Base-by-base conservation (phyloP, 2,888 invertebrate genomes). In the Ptycholaimellus sp. region DNA sequence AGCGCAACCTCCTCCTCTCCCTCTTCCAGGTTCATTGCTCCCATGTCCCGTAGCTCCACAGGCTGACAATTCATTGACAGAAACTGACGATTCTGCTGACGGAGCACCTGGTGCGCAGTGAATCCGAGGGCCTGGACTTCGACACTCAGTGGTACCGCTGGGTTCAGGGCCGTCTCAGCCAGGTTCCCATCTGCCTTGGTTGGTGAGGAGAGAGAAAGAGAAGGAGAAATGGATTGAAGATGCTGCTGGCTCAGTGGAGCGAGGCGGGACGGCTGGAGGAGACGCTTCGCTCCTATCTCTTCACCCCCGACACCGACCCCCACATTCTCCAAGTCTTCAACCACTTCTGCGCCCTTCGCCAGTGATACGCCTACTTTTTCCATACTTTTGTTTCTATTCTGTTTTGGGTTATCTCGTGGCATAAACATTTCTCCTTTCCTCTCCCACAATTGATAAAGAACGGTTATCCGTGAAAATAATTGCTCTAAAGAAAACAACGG, bases 11-110 rank as follows among this genome's bases (percentile, higher is more conserved):
- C 20, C 46, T 51, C 36, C 44, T 51, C 19, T 47, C 49, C 33
- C 45, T 50, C 16, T 39, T 51, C 7, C 47, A 50, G 35, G 53
- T 53, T 30, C 27, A 49, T 41, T 27, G 17, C 14, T 14, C 23
- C 23, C 7, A 6, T 6, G 7, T 23, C 11, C 23, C 7, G 11
- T 11, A 3, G 28, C 28, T 13, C 28, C n/a, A 4, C 31, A 4
- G n/a, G n/a, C n/a, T n/a, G n/a, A n/a, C n/a, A 1, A 22, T 30
- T 6, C 11, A 4, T 33, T 59, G 59, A 19, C 59, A 72, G 70
- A 71, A 90, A 41, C 93, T 96, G 65, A 90, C 90, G 48, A 87
- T 90, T 77, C 80, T 87, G 50, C 67, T 96, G 46, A 83, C 85
- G 0, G 87, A 93, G 60, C 87, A 93, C 66, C 70, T 93, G 51